phyloP scores from a whole-genome alignment of 1,140 invertebrate genomes.

The Dryas iulia region DNA sequence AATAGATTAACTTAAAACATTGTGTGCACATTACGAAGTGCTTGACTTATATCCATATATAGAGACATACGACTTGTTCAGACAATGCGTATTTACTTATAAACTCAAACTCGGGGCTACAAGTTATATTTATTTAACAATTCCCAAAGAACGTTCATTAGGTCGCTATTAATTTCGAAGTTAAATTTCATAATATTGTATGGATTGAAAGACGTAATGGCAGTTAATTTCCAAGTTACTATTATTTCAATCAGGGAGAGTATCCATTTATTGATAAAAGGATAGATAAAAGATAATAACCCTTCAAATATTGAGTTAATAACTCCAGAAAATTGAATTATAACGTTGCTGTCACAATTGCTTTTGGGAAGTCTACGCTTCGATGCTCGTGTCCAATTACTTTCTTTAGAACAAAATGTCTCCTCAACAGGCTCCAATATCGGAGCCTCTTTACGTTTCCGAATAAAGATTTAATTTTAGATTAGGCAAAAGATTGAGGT shows the following conservation, averaged over 20 bases:
- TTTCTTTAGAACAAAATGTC: conserved; percentile 63
- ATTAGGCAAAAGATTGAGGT: conserved; percentile 30
- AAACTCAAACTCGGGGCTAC: too few relatives aligned
- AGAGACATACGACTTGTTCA: too few relatives aligned
- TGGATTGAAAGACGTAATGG: conserved; percentile 5
- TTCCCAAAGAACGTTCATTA: too few relatives aligned
- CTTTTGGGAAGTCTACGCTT: conserved; percentile 48
- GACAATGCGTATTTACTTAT: too few relatives aligned
- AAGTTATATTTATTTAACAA: too few relatives aligned
- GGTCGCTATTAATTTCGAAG: not conserved
- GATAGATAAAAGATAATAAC: conserved; percentile 38
- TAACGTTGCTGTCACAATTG: conserved; percentile 56
- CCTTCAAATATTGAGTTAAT: conserved; percentile 48
- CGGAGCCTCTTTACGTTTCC: conserved; percentile 44
- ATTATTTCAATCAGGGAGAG: conserved; percentile 17
- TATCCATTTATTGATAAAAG: conserved; percentile 30
- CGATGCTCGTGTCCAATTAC: conserved; percentile 57
- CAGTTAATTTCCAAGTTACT: conserved; percentile 15
- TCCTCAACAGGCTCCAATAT: conserved; percentile 46
- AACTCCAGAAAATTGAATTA: conserved; percentile 55
- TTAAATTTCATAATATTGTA: conserved; percentile 7
- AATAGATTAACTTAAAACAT: too few relatives aligned
- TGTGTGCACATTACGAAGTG: too few relatives aligned
- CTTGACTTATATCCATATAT: too few relatives aligned
- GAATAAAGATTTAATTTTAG: conserved; percentile 47